phyloP scores from a whole-genome alignment of 2,888 invertebrate species.

The Neoascia interrupta region DNA sequence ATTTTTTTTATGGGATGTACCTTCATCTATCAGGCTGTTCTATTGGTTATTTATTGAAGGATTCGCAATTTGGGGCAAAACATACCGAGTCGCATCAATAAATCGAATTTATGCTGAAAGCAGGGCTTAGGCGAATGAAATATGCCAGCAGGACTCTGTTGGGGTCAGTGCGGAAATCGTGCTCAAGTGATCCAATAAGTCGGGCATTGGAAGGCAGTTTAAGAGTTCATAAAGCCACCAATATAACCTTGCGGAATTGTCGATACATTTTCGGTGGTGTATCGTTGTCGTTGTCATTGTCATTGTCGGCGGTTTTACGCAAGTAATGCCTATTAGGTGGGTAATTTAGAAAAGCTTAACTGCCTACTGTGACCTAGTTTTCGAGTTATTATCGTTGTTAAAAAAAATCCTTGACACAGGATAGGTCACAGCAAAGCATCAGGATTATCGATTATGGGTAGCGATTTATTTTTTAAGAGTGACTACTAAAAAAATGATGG shows the following conservation, averaged over 20 bases:
- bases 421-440: neutral
- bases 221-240: neutral
- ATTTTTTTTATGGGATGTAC: constrained; percentile 9
- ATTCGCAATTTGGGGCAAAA: constrained; percentile 10
- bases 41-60: constrained; percentile 35
- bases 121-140: neutral
- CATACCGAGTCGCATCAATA: constrained; percentile 7
- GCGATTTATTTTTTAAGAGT: too few relatives aligned
- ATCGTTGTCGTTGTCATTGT: neutral
- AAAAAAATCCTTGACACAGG: too few relatives aligned
- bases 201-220: neutral
- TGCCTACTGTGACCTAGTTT: too few relatives aligned
- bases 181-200: neutral
- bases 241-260: neutral
- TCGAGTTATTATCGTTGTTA: too few relatives aligned
- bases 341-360: too few relatives aligned
- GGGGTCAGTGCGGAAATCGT: too few relatives aligned
- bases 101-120: constrained; percentile 13
- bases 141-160: neutral
- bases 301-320: too few relatives aligned
- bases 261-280: neutral
- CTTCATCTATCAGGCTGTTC: neutral
- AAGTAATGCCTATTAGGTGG: too few relatives aligned
- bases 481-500: too few relatives aligned
- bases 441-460: neutral